Evolutionary conservation across 1,140 invertebrate species (phyloP).

Genomic region (Lysiphlebus fabarum): DNA sequence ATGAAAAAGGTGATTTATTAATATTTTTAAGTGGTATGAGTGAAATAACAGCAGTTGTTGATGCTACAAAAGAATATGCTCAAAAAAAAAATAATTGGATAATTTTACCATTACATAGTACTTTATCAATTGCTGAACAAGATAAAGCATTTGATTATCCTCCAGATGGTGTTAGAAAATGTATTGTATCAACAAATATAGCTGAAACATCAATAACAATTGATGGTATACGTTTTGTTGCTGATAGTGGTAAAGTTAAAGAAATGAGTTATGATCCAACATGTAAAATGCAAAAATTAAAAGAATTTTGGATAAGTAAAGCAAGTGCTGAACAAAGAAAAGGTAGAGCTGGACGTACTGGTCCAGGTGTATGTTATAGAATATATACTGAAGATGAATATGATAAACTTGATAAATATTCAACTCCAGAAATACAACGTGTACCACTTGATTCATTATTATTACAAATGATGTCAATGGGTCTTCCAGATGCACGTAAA

Average conservation of each 20-base stretch:
- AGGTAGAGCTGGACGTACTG: constrained; percentile 85
- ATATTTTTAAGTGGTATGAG: constrained; percentile 95
- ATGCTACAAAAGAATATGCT: constrained; percentile 82
- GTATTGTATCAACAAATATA: constrained; percentile 98
- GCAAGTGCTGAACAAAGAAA: constrained; percentile 96
- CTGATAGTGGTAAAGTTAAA: constrained; percentile 96
- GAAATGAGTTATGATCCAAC: constrained; percentile 93
- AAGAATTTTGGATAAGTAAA: constrained; percentile 96
- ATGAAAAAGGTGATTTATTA: constrained; percentile 91
- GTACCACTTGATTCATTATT: constrained; percentile 90
- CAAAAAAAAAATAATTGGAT: constrained; percentile 85
- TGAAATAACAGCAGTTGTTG: constrained; percentile 89
- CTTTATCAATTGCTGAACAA: constrained; percentile 89
- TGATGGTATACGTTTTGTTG: constrained; percentile 96
- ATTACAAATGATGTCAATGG: constrained; percentile 93
- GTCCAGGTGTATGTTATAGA: constrained; percentile 61
- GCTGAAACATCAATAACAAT: constrained; percentile 99
- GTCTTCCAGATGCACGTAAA: constrained; percentile 82
- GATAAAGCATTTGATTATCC: constrained; percentile 97
- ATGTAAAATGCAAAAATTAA: constrained; percentile 82
- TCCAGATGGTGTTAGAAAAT: constrained; percentile 93
- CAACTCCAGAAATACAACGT: constrained; percentile 86
- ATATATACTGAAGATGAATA: constrained; percentile 89
- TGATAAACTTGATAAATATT: constrained; percentile 70
- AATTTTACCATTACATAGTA: constrained; percentile 90